Percentiles rank a stretch among this genome's conserved stretches.
phyloP scores from a whole-genome alignment of 2,888 invertebrate genomes.

The Acanthacorydalis orientalis region DNA sequence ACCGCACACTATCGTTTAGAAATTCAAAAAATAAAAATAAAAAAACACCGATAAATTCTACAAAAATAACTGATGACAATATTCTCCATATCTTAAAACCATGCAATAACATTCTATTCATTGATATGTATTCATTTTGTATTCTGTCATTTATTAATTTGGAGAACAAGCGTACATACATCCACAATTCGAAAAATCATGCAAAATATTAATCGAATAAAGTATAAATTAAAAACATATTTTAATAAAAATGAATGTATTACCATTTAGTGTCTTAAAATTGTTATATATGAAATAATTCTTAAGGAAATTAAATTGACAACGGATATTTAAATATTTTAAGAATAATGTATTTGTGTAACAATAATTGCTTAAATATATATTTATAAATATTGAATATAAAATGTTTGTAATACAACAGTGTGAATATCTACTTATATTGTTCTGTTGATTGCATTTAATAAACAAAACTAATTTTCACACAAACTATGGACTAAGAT shows the following conservation, averaged over 20 bases:
- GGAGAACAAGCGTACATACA: no score
- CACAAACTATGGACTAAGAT: no score
- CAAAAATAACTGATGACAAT: not conserved
- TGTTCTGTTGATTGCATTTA: conserved; percentile 6
- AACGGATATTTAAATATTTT: not conserved
- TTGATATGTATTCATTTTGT: not conserved
- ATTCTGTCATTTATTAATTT: no score
- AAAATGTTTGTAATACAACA: conserved; percentile 5
- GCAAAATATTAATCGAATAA: not conserved
- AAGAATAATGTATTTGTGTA: not conserved
- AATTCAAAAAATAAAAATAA: not conserved
- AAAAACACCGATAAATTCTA: not conserved
- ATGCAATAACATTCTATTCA: not conserved
- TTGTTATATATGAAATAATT: not conserved
- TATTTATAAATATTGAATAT: conserved; percentile 1
- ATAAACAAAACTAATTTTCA: not conserved
- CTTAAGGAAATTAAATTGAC: not conserved
- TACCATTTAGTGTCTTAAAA: not conserved
- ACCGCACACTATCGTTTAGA: not conserved
- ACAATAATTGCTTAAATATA: conserved; percentile 3
- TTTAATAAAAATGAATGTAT: not conserved
- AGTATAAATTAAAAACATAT: not conserved
- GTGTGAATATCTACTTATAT: not conserved
- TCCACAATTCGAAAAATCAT: not conserved
- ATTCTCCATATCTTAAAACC: not conserved